Percentiles rank a stretch among this genome's conserved stretches.
Evolutionary conservation across 2,888 invertebrate species (phyloP).

Genomic region (Rhabditophanes sp.): DNA sequence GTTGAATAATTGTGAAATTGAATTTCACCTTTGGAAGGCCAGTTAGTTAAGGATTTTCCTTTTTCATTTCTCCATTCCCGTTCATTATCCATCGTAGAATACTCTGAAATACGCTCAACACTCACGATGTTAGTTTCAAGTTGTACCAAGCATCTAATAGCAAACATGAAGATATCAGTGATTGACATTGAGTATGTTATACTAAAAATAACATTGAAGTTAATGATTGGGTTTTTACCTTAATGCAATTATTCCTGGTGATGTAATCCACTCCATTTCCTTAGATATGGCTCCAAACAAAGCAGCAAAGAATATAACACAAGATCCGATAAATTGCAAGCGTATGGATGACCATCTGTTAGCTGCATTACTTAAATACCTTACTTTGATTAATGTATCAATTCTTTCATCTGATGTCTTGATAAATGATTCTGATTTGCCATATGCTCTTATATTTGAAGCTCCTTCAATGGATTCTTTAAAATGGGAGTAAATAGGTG

Average conservation of each 20-base stretch:
- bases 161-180: constrained; percentile 18
- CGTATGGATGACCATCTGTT: constrained; percentile 70
- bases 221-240: no score
- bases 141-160: constrained; percentile 51
- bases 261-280: constrained; percentile 42
- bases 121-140: constrained; percentile 93
- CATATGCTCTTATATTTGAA: constrained; percentile 43
- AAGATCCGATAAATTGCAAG: constrained; percentile 83
- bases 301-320: constrained; percentile 81
- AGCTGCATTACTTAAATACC: constrained; percentile 25
- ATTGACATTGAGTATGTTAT: constrained; percentile 8
- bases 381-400: constrained; percentile 12
- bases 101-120: constrained; percentile 88
- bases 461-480: constrained; percentile 48
- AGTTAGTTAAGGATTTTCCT: constrained; percentile 17
- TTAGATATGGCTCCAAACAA: constrained; percentile 63
- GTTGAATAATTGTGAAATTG: constrained; percentile 54
- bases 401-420: constrained; percentile 8
- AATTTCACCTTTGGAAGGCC: constrained; percentile 11
- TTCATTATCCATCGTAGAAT: constrained; percentile 52
- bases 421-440: constrained; percentile 14
- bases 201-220: neutral
- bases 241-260: no score
- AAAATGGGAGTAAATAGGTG: constrained; percentile 41
- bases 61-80: neutral